Conservation (phyloP, 2,888 invertebrate genomes). For the Gastrophysa polygoni region DNA sequence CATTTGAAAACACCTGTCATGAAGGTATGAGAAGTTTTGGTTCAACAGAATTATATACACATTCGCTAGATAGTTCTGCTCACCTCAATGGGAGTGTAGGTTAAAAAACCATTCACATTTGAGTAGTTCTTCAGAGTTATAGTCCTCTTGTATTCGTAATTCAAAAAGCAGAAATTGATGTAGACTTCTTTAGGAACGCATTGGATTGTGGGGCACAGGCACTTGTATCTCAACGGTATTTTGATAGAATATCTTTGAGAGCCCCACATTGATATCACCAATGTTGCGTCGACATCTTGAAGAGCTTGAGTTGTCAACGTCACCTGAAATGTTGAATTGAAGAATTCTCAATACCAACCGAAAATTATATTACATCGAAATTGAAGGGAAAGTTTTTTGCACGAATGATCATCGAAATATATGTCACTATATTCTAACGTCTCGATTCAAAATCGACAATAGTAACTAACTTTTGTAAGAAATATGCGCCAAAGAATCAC, state of each 20-base stretch:
- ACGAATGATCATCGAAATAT: too few relatives aligned
- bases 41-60: too few relatives aligned
- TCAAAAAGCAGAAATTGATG: constrained; percentile 65
- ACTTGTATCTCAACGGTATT: constrained; percentile 62
- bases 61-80: constrained; percentile 18
- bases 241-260: constrained; percentile 63
- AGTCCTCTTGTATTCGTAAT: constrained; percentile 62
- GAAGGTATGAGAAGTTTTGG: too few relatives aligned
- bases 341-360: too few relatives aligned
- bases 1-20: too few relatives aligned
- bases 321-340: too few relatives aligned
- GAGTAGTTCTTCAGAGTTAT: constrained; percentile 60
- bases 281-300: constrained; percentile 58
- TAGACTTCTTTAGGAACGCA: constrained; percentile 61
- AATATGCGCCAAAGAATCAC: too few relatives aligned
- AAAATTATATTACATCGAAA: too few relatives aligned
- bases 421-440: too few relatives aligned
- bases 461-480: too few relatives aligned
- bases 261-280: constrained; percentile 65
- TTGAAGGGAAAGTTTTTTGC: too few relatives aligned
- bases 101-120: constrained; percentile 60
- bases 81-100: constrained; percentile 36
- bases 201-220: constrained; percentile 60
- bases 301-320: constrained; percentile 62
- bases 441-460: too few relatives aligned